These are phyloP conservation scores for Operophtera brumata DNA, from an alignment of 2,888 invertebrate species.

Conservation along the genomic window DNA sequence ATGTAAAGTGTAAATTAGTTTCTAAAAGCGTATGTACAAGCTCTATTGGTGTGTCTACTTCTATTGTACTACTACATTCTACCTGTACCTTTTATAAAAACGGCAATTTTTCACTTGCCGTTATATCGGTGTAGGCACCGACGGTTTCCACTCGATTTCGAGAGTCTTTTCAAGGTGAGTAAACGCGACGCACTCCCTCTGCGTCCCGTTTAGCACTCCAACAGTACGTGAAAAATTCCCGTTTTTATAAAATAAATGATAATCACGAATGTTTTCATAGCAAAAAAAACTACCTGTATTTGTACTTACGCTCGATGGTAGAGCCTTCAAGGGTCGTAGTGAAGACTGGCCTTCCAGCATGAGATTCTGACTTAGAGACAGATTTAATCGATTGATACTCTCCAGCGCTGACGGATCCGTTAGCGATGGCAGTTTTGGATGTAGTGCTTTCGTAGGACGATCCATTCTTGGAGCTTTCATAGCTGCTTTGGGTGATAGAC, in stretches of 20 bases:
- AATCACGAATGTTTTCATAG: too few species aligned
- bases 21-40: constrained; percentile 78
- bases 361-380: constrained; percentile 55
- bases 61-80: constrained; percentile 30
- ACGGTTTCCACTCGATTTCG: too few species aligned
- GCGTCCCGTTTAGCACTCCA: too few species aligned
- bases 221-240: too few species aligned
- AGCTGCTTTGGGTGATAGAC: constrained; percentile 54
- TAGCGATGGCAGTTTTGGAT: constrained; percentile 58
- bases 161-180: too few species aligned
- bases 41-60: constrained; percentile 65
- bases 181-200: too few species aligned
- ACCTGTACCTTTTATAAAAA: too few species aligned
- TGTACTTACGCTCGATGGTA: constrained; percentile 89
- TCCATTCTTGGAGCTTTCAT: constrained; percentile 56
- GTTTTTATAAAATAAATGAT: too few species aligned
- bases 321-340: constrained; percentile 87
- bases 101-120: too few species aligned
- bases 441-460: constrained; percentile 57
- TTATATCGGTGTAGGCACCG: too few species aligned
- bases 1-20: constrained; percentile 72
- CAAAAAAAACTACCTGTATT: constrained; percentile 33
- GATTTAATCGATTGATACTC: constrained; percentile 49
- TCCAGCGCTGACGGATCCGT: constrained; percentile 57
- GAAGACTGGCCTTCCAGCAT: constrained; percentile 85